A percentile compares a stretch with the other conserved stretches of the same genome.
Evolutionary conservation across 2,797 vertebrate genomes (phyloP).

Genomic region (Clarias laeviceps): DNA sequence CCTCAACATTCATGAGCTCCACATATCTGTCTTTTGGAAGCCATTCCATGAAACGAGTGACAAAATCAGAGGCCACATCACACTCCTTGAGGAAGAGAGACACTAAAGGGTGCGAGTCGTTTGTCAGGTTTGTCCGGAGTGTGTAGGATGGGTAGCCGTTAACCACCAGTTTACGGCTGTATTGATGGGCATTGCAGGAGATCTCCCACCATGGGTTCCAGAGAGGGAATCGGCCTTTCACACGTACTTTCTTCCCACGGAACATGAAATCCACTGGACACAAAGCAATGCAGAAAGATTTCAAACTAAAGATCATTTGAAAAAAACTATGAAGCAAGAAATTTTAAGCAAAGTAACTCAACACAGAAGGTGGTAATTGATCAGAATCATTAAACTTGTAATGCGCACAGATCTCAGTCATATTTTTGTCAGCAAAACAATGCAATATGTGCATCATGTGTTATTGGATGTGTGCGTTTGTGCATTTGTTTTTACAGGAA

Average conservation of each 20-base stretch:
- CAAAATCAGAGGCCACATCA: background rate
- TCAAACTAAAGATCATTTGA: background rate
- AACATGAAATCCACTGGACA: slow-evolving; percentile 73
- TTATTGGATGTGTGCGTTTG: background rate
- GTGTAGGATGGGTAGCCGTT: slow-evolving; percentile 73
- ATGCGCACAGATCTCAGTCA: background rate
- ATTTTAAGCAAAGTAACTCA: background rate
- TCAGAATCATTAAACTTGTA: background rate
- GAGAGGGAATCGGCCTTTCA: slow-evolving; percentile 76
- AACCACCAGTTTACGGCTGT: slow-evolving; percentile 52
- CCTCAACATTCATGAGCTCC: slow-evolving; percentile 67
- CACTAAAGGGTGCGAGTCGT: slow-evolving; percentile 60
- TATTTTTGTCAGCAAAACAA: background rate
- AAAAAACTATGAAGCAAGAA: background rate
- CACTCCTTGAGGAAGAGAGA: slow-evolving; percentile 77
- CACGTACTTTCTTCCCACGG: slow-evolving; percentile 53
- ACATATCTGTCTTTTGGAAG: slow-evolving; percentile 60
- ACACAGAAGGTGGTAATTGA: background rate
- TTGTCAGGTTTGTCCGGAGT: slow-evolving; percentile 66
- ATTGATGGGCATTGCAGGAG: slow-evolving; percentile 61
- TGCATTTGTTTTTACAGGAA: background rate
- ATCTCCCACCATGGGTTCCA: slow-evolving; percentile 79
- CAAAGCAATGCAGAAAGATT: background rate
- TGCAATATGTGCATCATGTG: background rate
- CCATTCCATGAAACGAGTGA: slow-evolving; percentile 69